Base-by-base conservation (phyloP, 2,888 invertebrate genomes). In the Agonopterix alstromeriana region DNA sequence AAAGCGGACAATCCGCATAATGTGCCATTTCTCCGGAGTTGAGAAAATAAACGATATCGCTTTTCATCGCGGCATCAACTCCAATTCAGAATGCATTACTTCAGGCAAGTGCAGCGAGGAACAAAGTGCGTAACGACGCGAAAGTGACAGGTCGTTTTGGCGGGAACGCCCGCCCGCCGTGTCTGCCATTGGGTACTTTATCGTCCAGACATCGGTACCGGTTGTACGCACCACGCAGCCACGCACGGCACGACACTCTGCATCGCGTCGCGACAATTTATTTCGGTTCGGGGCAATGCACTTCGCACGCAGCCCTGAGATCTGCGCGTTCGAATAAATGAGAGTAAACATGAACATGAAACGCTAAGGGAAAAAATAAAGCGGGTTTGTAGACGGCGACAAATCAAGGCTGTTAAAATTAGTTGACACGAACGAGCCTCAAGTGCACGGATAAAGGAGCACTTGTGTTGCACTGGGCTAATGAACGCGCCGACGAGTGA, bases 231-330 rank as follows among this genome's bases (percentile, higher is more conserved):
- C 71, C 70, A 72, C 77, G 70, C 74, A 61, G 58, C 70, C 70
- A 67, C 57, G 63, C 57, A 64, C 36, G 42, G n/a, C 43, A 59
- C 66, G 66, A 68, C 70, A 74, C n/a, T 38, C 38, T n/a, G 38
- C n/a, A 27, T 27, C 27, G 27, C 75, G 78, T 73, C 82, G 82
- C 84, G 85, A 84, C 86, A 85, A 82, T 86, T 87, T 88, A 88
- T 88, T 88, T 88, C 75, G 82, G 88, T 86, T 68, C 82, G 81
- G 86, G 86, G 85, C 86, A 87, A 84, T 85, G 87, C 86, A 87
- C 87, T 85, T 76, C 72, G 65, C 59, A 70, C 76, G 46, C 47
- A 84, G 83, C 82, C 81, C 82, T 81, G 81, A 82, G 78, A 77
- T 74, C 77, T 70, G 73, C 70, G 70, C 70, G 72, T 14, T 65